Evolutionary conservation across 2,113 vertebrate species (phyloP).

Genomic region (Catharus minimus): DNA sequence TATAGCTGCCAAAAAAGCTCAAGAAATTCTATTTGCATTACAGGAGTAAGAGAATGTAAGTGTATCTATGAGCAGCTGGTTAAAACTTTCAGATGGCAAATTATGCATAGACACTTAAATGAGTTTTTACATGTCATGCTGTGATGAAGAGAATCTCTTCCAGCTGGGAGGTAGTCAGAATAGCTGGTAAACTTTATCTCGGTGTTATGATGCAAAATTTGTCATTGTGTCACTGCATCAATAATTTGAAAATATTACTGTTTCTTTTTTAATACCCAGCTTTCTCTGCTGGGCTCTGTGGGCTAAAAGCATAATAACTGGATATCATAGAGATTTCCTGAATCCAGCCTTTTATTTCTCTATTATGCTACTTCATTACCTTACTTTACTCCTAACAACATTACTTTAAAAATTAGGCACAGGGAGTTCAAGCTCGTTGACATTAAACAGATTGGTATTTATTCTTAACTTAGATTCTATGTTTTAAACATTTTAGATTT

Average conservation of each 20-base stretch:
- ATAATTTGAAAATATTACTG: constrained; percentile 10
- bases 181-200: constrained; percentile 30
- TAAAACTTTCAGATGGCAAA: constrained; percentile 62
- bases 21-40: constrained; percentile 19
- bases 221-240: not conserved
- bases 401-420: not conserved
- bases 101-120: constrained; percentile 62
- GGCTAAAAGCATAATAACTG: not conserved
- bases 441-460: not conserved
- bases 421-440: not conserved
- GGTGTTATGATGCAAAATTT: constrained; percentile 42
- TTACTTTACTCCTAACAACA: not conserved
- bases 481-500: not conserved
- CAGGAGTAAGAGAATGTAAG: not conserved
- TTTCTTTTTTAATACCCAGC: not conserved
- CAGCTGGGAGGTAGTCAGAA: constrained; percentile 41
- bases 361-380: not conserved
- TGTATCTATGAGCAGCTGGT: constrained; percentile 35
- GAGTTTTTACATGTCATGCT: constrained; percentile 26
- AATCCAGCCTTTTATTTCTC: not conserved
- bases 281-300: not conserved
- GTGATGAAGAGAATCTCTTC: constrained; percentile 50
- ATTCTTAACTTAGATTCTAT: not conserved
- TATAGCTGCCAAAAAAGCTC: not conserved
- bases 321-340: not conserved